Conservation (phyloP, 2,888 invertebrate genomes). For the Allolobophora icterica region DNA sequence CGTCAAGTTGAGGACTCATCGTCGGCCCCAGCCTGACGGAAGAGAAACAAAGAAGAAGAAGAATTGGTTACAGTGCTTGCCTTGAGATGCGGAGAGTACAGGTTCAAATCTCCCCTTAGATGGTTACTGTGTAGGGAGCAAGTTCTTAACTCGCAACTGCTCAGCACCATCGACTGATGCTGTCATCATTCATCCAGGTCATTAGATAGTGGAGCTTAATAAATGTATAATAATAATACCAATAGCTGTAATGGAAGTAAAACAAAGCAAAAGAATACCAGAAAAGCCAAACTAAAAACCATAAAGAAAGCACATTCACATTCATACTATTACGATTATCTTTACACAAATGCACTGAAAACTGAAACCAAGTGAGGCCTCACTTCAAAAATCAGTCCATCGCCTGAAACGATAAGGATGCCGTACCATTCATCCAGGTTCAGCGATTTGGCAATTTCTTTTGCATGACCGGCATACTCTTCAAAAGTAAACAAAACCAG, state of each 20-base stretch:
- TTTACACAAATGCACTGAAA: background rate
- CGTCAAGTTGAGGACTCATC: no score
- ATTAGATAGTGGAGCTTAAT: background rate
- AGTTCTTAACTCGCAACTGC: no score
- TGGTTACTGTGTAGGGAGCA: no score
- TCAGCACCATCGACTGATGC: no score
- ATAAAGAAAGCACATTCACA: background rate
- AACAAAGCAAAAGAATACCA: background rate
- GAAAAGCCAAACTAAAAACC: background rate
- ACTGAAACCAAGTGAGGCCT: background rate
- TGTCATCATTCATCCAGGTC: no score
- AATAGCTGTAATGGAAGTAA: background rate
- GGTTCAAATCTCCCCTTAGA: no score
- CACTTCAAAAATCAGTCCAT: slow-evolving; percentile 64
- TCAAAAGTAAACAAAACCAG: slow-evolving; percentile 39
- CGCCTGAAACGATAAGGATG: slow-evolving; percentile 64
- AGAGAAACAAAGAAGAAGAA: no score
- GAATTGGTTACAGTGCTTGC: no score
- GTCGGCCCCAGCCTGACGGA: no score
- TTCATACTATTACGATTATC: background rate
- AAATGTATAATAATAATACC: no score
- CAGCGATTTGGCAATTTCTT: slow-evolving; percentile 54
- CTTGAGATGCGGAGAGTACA: no score
- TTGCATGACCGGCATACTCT: slow-evolving; percentile 63
- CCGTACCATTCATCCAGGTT: slow-evolving; percentile 58